Percentiles rank a stretch among this genome's conserved stretches.
Evolutionary conservation across 30 jellyfish, hydroid and myxozoan species (phyloP).

Genomic region (Turritopsis rubra): DNA sequence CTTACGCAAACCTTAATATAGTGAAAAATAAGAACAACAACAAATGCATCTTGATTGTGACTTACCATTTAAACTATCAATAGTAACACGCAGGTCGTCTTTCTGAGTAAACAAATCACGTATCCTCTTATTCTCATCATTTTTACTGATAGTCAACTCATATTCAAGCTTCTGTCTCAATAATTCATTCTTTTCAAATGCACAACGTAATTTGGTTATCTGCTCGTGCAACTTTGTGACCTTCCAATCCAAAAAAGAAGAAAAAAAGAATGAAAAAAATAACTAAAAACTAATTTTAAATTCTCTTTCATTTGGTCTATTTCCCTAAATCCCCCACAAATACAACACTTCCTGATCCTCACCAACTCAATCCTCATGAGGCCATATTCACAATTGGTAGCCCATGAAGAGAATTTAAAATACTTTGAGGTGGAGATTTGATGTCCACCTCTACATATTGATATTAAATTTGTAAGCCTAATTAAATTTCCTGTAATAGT

Average conservation of each 20-base stretch:
- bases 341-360: neutral
- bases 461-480: too few species aligned
- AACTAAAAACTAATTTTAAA: too few species aligned
- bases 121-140: slow-evolving; percentile 38
- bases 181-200: slow-evolving; percentile 76
- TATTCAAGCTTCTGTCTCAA: slow-evolving; percentile 68
- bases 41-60: too few species aligned
- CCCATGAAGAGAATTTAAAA: too few species aligned
- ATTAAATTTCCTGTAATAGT: neutral
- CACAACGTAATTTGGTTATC: slow-evolving; percentile 52
- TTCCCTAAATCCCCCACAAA: too few species aligned
- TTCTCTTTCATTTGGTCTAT: too few species aligned
- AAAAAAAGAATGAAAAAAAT: neutral
- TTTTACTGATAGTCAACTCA: slow-evolving; percentile 54
- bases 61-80: slow-evolving; percentile 55
- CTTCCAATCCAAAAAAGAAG: slow-evolving; percentile 13
- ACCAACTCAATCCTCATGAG: too few species aligned
- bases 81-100: slow-evolving; percentile 28
- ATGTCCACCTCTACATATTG: too few species aligned
- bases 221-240: slow-evolving; percentile 49
- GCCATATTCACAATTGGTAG: too few species aligned
- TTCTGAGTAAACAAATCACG: slow-evolving; percentile 52
- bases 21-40: too few species aligned
- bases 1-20: too few species aligned
- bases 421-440: too few species aligned